phyloP scores from a whole-genome alignment of 2,113 vertebrate species.

The Brevimyrus niger region DNA sequence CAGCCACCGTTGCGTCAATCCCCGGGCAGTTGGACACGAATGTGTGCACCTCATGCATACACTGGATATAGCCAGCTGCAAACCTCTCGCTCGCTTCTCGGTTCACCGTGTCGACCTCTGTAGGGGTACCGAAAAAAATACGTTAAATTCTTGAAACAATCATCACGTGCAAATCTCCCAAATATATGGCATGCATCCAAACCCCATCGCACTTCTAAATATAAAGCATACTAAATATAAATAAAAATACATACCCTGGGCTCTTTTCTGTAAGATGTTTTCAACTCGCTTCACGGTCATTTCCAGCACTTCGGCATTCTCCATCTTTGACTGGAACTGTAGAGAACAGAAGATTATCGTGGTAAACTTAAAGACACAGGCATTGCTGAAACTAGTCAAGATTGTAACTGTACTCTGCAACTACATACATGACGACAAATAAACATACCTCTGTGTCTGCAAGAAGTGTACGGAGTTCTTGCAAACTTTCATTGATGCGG shows the following conservation, averaged over 20 bases:
- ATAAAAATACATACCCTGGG: conserved; percentile 61
- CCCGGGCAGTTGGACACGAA: conserved; percentile 85
- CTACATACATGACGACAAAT: neutral
- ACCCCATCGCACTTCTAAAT: neutral
- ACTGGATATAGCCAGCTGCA: conserved; percentile 90
- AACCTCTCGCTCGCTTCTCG: conserved; percentile 84
- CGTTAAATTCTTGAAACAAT: neutral
- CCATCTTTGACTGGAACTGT: conserved; percentile 81
- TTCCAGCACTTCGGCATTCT: conserved; percentile 91
- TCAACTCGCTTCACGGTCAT: conserved; percentile 83
- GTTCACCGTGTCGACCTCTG: conserved; percentile 69
- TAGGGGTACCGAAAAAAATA: neutral
- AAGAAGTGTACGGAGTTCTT: conserved; percentile 72
- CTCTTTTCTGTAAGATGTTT: conserved; percentile 65
- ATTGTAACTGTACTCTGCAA: neutral
- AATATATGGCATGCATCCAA: neutral
- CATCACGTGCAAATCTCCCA: neutral
- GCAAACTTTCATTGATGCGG: conserved; percentile 86
- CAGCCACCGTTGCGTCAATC: conserved; percentile 73
- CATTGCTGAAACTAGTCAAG: neutral
- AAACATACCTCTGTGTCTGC: conserved; percentile 72
- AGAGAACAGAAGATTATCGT: neutral
- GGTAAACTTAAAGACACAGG: neutral
- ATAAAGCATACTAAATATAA: neutral
- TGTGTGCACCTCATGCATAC: conserved; percentile 94